These are phyloP conservation scores for Drosophila azteca DNA, from an alignment of 1,140 invertebrate species.

Conservation along the genomic window DNA sequence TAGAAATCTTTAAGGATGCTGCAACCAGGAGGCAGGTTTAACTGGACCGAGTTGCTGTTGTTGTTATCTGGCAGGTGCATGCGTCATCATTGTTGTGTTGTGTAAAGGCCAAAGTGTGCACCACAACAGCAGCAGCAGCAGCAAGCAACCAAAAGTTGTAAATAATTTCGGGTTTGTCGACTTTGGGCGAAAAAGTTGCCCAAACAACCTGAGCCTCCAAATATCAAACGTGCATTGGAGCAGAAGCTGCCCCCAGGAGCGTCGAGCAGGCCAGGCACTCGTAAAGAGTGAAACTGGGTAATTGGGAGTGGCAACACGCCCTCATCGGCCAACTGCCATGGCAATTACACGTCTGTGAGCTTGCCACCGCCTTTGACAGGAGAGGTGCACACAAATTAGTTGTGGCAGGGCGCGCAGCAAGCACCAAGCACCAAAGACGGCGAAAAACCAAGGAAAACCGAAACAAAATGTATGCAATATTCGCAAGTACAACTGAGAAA, in stretches of 20 bases:
- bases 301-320: slow-evolving; percentile 69
- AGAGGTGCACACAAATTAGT: slow-evolving; percentile 74
- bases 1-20: slow-evolving; percentile 20
- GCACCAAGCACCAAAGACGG: slow-evolving; percentile 25
- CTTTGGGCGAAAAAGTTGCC: slow-evolving; percentile 58
- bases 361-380: slow-evolving; percentile 52
- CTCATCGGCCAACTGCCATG: slow-evolving; percentile 49
- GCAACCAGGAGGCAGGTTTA: slow-evolving; percentile 9
- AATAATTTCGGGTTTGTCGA: slow-evolving; percentile 75
- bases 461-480: slow-evolving; percentile 5
- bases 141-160: slow-evolving; percentile 55
- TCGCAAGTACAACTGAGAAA: slow-evolving; percentile 7
- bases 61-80: slow-evolving; percentile 58
- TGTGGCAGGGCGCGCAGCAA: slow-evolving; percentile 45
- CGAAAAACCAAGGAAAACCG: slow-evolving; percentile 12
- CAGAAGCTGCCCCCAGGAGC: slow-evolving; percentile 1
- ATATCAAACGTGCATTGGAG: slow-evolving; percentile 73
- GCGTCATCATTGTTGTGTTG: slow-evolving; percentile 54
- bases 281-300: slow-evolving; percentile 42
- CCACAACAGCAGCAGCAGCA: slow-evolving; percentile 12
- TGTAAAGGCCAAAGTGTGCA: slow-evolving; percentile 68
- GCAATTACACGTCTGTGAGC: slow-evolving; percentile 51
- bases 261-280: slow-evolving; percentile 3
- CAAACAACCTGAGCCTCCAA: slow-evolving; percentile 67
- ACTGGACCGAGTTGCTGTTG: not conserved